These are phyloP conservation scores for Exephanes ischioxanthus DNA, from an alignment of 2,888 invertebrate genomes.

Conservation along the genomic window DNA sequence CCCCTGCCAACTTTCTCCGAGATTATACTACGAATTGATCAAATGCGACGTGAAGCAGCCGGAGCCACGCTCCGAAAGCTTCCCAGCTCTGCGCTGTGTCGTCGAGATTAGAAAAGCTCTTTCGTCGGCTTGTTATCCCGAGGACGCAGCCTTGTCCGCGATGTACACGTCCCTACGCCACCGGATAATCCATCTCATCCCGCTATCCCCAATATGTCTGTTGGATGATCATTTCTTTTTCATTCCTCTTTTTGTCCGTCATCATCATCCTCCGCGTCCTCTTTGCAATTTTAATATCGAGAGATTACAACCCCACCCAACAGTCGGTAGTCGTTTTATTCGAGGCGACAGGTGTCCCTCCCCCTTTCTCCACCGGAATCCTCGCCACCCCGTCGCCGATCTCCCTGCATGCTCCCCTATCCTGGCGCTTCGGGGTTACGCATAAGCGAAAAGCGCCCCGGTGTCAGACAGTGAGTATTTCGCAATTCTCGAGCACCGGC, in stretches of 20 bases:
- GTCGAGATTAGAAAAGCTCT: background rate
- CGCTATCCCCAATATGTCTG: background rate
- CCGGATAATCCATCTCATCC: background rate
- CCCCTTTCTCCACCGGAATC: conserved; percentile 33
- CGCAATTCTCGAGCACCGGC: conserved; percentile 58
- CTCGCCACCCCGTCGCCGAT: conserved; percentile 24
- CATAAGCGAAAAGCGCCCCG: conserved; percentile 4
- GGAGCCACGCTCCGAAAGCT: background rate
- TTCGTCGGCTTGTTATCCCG: background rate
- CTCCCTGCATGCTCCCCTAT: conserved; percentile 1
- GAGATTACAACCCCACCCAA: conserved; percentile 68
- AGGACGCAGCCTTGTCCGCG: background rate
- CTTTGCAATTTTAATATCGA: conserved; percentile 72
- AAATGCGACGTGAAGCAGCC: background rate
- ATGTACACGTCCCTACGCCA: background rate
- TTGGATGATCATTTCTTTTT: background rate
- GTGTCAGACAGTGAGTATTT: background rate
- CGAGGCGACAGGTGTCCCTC: conserved; percentile 20
- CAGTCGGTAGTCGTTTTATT: background rate
- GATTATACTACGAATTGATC: no score
- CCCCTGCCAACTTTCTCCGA: no score
- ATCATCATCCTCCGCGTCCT: background rate
- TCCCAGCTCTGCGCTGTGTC: background rate
- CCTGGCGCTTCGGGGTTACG: conserved; percentile 2
- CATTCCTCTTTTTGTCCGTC: background rate